Base-by-base conservation (phyloP, 1,140 invertebrate species). In the Phenacoccus solenopsis region DNA sequence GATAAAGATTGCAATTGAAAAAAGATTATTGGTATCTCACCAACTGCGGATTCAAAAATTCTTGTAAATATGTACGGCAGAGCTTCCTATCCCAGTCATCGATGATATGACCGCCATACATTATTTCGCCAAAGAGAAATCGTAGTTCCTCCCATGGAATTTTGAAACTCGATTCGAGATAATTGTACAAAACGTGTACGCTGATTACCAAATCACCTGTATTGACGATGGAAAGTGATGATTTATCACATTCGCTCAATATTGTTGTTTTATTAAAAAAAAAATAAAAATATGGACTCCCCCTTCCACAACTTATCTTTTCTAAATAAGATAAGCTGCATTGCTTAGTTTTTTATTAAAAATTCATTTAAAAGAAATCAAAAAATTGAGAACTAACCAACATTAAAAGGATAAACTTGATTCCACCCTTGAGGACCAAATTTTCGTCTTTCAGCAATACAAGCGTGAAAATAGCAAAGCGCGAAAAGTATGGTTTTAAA, bases 351-450 rank as follows among this genome's bases (percentile, higher is more conserved):
- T n/a, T n/a, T n/a, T n/a, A n/a, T n/a, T n/a, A n/a, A n/a, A n/a
- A n/a, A n/a, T n/a, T n/a, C n/a, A n/a, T n/a, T n/a, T n/a, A n/a
- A n/a, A n/a, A n/a, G n/a, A n/a, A n/a, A n/a, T n/a, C n/a, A n/a
- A n/a, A n/a, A n/a, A n/a, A n/a, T n/a, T 49, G 57, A 27, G 4
- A 22, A n/a, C 76, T 69, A 59, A 77, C 79, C 81, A 57, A 80
- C 78, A 74, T 82, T 84, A 72, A 85, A 85, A 12, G 83, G 83
- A 74, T 85, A 85, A 73, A 87, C 82, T 79, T 84, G 84, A 78
- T 98, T 98, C 94, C 94, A 97, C 35, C 94, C 94, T 81, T 96
- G 93, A 0, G 94, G 86, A 1, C 94, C 95, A 79, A 98, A 97
- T 80, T 96, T 96, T 22, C 91, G 82, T 73, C 94, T 81, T 79